Evolutionary conservation across 2,113 vertebrate species (phyloP).

Genomic region (Acrocephalus arundinaceus): DNA sequence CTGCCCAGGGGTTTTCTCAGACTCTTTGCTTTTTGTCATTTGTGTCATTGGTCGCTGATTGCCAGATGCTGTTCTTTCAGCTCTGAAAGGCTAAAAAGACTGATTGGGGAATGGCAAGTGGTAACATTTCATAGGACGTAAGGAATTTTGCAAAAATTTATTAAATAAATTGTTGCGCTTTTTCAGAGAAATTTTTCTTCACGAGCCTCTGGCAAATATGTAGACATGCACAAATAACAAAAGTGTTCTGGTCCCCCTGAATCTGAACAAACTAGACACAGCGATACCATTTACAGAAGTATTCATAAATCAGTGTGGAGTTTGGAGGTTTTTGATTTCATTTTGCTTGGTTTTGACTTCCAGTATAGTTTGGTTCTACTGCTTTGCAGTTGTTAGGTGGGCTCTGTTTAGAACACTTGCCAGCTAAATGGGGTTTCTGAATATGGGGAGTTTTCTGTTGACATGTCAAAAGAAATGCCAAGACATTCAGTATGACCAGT

Average conservation of each 20-base stretch:
- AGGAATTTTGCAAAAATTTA: neutral
- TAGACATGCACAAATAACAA: constrained; percentile 53
- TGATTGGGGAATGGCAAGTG: neutral
- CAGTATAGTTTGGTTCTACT: neutral
- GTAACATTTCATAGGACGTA: neutral
- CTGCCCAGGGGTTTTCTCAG: neutral
- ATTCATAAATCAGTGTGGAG: neutral
- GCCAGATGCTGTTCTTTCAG: constrained; percentile 27
- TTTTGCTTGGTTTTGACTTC: neutral
- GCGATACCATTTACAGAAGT: neutral
- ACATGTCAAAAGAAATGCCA: neutral
- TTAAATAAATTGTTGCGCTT: neutral
- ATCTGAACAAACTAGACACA: neutral
- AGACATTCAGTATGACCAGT: constrained; percentile 21
- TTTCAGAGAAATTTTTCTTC: neutral
- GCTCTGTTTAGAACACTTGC: neutral
- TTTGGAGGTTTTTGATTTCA: neutral
- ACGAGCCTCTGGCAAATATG: neutral
- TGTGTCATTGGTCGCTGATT: constrained; percentile 15
- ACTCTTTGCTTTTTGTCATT: constrained; percentile 52
- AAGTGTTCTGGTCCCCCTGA: neutral
- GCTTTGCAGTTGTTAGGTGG: constrained; percentile 10
- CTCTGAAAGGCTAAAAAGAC: neutral
- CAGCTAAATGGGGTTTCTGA: neutral
- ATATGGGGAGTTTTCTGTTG: neutral